These are phyloP conservation scores for Myzus persicae DNA, from an alignment of 1,140 invertebrate species.

Conservation along the genomic window DNA sequence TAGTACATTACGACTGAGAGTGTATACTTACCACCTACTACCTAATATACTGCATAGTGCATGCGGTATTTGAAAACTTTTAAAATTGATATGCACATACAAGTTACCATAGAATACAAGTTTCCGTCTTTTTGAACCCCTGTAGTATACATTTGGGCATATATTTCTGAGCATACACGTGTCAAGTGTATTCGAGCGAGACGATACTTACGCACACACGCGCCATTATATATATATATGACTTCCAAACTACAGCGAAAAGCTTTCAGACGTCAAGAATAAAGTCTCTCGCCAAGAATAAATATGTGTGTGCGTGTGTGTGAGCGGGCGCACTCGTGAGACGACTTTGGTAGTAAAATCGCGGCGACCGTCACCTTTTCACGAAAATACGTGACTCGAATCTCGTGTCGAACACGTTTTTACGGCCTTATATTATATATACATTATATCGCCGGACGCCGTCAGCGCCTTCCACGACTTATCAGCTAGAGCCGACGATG, in stretches of 20 bases:
- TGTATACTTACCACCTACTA: not conserved
- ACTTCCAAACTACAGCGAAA: not conserved
- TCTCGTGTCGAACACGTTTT: not conserved
- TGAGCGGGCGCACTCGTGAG: not conserved
- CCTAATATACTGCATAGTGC: not conserved
- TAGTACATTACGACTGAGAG: not conserved
- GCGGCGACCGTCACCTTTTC: not conserved
- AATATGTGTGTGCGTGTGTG: not conserved
- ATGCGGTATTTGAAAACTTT: not conserved
- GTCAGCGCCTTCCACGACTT: not conserved
- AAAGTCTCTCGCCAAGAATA: not conserved
- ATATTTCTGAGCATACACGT: not conserved
- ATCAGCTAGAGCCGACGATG: not conserved
- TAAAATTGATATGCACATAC: not conserved
- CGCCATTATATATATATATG: not conserved
- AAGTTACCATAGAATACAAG: not conserved
- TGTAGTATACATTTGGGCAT: not conserved
- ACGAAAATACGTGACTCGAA: slow-evolving; percentile 24
- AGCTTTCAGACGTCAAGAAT: slow-evolving; percentile 33
- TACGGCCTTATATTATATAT: not conserved
- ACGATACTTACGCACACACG: not conserved
- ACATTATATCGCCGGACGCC: not conserved
- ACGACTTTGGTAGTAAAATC: not conserved
- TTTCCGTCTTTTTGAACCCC: not conserved
- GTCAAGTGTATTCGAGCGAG: not conserved